Base-by-base conservation (phyloP, 2,113 vertebrate species). In the Oxyura jamaicensis region DNA sequence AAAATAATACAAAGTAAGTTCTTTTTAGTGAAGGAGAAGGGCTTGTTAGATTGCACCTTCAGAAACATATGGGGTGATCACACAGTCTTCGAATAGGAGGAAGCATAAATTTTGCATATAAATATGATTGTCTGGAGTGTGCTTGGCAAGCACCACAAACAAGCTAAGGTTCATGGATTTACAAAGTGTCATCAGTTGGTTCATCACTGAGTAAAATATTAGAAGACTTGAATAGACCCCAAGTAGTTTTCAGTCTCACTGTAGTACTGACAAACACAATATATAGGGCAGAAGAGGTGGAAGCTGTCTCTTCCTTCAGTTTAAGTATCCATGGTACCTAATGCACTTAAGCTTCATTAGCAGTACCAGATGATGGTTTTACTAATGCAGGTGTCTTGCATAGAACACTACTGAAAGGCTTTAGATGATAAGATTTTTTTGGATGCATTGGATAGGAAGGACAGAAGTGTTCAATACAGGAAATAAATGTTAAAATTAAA, bases 1-100 rank as follows among this genome's bases (percentile, higher is more conserved):
- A 94, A 97, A 95, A 85, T 79, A 88, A 91, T 55, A 91, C 67
- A 58, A 67, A 50, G 52, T 56, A 69, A 88, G 63, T 81, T 91
- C 52, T 58, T 67, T 46, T 85, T 53, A 52, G 48, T 75, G 36
- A 75, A 78, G 53, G 59, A 89, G 83, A 74, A 77, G 42, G 21
- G 7, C 39, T 88, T 81, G 23, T 25, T 73, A 80, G 55, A 48
- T 44, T 35, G 26, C 44, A 77, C 35, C 15, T 72, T 62, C 22
- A 69, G 67, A 76, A 86, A 79, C 11, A 62, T 41, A 16, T 13
- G 52, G 5, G 19, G 11, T 69, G 55, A 76, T 93, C 48, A 76
- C 33, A 48, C 3, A 53, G 33, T 44, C 26, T 42, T 68, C 33
- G 50, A 72, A 85, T 53, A 69, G 73, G 22, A 17, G 19, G 68